Evolutionary conservation across 2,113 vertebrate species (phyloP), one percentile per base, ranked within the genome.

Genomic region (Erinaceus europaeus): DNA sequence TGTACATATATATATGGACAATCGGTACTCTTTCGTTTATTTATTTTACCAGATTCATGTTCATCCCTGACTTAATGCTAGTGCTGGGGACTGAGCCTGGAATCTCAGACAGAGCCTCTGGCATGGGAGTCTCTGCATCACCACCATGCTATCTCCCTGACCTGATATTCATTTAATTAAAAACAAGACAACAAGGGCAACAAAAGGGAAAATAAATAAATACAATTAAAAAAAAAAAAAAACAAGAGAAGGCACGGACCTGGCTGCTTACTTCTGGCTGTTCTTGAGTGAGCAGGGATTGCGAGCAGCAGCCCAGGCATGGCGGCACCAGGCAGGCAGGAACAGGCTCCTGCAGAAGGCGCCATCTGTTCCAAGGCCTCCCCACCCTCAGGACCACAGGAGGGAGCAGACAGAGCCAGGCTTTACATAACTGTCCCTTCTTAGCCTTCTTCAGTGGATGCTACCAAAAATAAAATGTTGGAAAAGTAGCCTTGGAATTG

Each of bases 381-480:
- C 4, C 88, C 29, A 12, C 84, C 38, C 42, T 18, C 1, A 57
- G 67, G 59, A 77, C 79, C 77, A 77, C 52, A 62, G 62, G 46
- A 84, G 46, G 15, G 48, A 84, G 89, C n/a, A 73, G 62, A n/a
- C n/a, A n/a, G n/a, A n/a, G n/a, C n/a, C n/a, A 67, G 17, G 36
- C 65, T 91, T 93, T 94, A 93, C 79, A 59, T 94, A 94, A 90
- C 89, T 92, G 82, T 84, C 86, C 83, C 42, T 88, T 88, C 68
- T 73, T 86, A 78, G 50, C 77, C 84, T 94, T 64, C 55, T 74
- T 90, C 74, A 59, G 44, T 1, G 40, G 69, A 75, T 44, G 52
- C 38, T 69, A 80, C 74, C 71, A 79, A 93, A 93, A 94, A 89
- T 78, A 85, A 93, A 85, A 79, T 25, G 29, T 42, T 78, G 84